Base-by-base conservation (phyloP, 2,113 vertebrate species). In the Petrocephalus microphthalmus region DNA sequence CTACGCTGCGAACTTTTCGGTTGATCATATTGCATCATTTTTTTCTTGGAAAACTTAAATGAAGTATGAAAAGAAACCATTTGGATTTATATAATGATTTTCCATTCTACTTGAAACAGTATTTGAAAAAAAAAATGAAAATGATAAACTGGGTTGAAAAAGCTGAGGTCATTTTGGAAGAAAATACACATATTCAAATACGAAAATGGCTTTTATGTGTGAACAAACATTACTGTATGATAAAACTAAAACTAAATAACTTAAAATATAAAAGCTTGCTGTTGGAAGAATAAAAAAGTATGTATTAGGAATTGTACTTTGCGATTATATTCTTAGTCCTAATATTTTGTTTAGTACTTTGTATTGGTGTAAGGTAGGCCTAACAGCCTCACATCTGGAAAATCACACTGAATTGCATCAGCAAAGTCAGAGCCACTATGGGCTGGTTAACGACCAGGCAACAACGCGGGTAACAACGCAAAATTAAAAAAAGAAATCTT, bases 1-100 rank as follows among this genome's bases (percentile, higher is more conserved):
- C 71, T 19, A 64, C 86, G 87, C 81, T 81, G 74, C 78, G 87
- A 45, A 83, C 49, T 57, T 57, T 83, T 81, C 87, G 86, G 52
- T 83, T 89, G 89, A 90, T 64, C 85, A 64, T 33, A 81, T 85
- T 86, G 25, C 67, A 81, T 33, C 17, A 15, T 67, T 49, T n/a
- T 83, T 45, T 49, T 54, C 15, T 25, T 25, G 7, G 22, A 13
- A 52, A 87, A 67, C 42, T 87, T 29, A 87, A 87, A 78, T 78
- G 64, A 81, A 52, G 64, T 6, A 20, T 8, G 22, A 81, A 51
- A 74, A 81, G 47, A 37, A 81, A 29, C 52, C n/a, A n/a, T 54
- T 54, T 2, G 0, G n/a, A 83, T 83, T 20, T 54, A 20, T 33
- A 53, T 17, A 25, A 17, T 53, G 45, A 85, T 85, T 85, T 85